phyloP scores from a whole-genome alignment of 2,113 vertebrate species.

The Ibidorhyncha struthersii region DNA sequence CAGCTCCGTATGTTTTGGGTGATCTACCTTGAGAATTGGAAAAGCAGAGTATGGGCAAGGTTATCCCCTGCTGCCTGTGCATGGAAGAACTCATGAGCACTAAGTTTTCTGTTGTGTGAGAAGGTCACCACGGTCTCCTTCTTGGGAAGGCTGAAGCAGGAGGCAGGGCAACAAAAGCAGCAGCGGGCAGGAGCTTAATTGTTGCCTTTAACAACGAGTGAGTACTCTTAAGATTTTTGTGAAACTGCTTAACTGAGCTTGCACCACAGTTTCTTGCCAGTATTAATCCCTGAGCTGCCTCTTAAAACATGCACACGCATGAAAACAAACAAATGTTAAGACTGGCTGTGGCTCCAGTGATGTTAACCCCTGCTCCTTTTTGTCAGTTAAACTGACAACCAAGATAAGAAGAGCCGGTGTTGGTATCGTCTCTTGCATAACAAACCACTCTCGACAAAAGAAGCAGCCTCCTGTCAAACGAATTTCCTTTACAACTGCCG shows the following conservation, averaged over 20 bases:
- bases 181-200: neutral
- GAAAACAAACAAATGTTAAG: slow-evolving; percentile 46
- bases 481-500: slow-evolving; percentile 74
- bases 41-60: neutral
- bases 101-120: neutral
- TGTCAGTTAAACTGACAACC: slow-evolving; percentile 74
- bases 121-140: neutral
- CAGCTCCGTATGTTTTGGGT: neutral
- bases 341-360: slow-evolving; percentile 13
- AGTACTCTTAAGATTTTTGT: neutral
- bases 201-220: neutral
- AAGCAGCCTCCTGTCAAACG: slow-evolving; percentile 72
- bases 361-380: slow-evolving; percentile 63
- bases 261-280: neutral
- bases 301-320: neutral
- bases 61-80: neutral
- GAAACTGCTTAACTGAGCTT: slow-evolving; percentile 40
- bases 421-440: slow-evolving; percentile 70
- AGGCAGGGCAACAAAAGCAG: neutral
- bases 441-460: slow-evolving; percentile 70
- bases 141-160: neutral
- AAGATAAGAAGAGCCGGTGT: slow-evolving; percentile 70
- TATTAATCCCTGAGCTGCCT: slow-evolving; percentile 14
- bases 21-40: neutral
- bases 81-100: neutral